Evolutionary conservation across 1,140 invertebrate species (phyloP).

Genomic region (Drosophila erecta): DNA sequence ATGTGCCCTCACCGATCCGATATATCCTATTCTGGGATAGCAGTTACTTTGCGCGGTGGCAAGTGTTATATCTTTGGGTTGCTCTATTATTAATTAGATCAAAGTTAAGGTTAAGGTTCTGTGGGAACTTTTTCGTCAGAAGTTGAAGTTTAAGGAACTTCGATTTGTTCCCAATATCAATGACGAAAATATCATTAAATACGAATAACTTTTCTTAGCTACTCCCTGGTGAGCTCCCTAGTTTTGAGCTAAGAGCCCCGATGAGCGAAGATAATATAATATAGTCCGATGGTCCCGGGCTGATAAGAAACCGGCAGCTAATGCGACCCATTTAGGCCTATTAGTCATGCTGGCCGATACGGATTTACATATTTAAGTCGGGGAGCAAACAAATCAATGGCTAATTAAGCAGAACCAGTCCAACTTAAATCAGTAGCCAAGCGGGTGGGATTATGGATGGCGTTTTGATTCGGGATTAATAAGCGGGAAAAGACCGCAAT

Average conservation of each 20-base stretch:
- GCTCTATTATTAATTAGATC: conserved; percentile 76
- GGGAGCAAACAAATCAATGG: conserved; percentile 65
- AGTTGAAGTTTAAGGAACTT: neutral
- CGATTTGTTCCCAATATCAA: too few species aligned
- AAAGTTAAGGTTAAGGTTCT: conserved; percentile 3
- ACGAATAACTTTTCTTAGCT: neutral
- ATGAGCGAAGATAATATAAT: conserved; percentile 31
- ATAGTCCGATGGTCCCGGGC: neutral
- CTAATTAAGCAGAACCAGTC: conserved; percentile 58
- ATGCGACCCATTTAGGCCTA: conserved; percentile 66
- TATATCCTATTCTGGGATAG: too few species aligned
- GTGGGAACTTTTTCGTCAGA: conserved; percentile 25
- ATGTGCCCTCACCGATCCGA: neutral
- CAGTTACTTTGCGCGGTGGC: conserved; percentile 57
- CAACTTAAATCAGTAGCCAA: conserved; percentile 38
- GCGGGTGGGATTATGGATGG: conserved; percentile 12
- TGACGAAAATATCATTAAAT: neutral
- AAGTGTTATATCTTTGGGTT: conserved; percentile 58
- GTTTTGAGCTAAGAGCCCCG: conserved; percentile 6
- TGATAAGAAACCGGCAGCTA: conserved; percentile 51
- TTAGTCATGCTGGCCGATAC: conserved; percentile 58
- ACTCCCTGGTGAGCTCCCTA: neutral
- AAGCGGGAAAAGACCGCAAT: conserved; percentile 58
- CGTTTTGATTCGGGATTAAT: conserved; percentile 10
- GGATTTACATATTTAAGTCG: conserved; percentile 66